Conservation (phyloP, 2,888 invertebrate genomes). For the Tinea semifulvella region DNA sequence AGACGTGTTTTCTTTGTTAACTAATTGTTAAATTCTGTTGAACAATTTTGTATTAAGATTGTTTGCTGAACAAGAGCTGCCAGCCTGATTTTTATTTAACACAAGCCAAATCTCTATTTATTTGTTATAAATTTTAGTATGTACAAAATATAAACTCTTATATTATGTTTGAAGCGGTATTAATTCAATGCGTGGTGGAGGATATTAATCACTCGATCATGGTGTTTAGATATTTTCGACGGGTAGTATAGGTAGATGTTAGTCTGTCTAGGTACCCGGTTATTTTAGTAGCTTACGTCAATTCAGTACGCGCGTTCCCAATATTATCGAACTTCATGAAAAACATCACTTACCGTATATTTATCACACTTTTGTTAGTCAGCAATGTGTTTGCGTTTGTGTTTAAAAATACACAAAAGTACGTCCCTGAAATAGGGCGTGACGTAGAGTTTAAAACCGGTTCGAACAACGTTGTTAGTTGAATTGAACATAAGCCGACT, state of each 20-base stretch:
- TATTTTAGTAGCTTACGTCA: not conserved
- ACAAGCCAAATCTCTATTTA: too few relatives aligned
- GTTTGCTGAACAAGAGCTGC: too few relatives aligned
- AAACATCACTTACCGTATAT: not conserved
- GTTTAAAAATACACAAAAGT: conserved; percentile 48
- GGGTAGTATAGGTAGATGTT: too few relatives aligned
- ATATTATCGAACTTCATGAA: not conserved
- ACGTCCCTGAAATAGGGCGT: conserved; percentile 52
- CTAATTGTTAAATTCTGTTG: too few relatives aligned
- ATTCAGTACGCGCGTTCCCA: not conserved
- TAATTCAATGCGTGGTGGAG: too few relatives aligned
- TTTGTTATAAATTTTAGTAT: too few relatives aligned
- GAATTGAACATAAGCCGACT: conserved; percentile 1
- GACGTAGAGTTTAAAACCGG: conserved; percentile 7
- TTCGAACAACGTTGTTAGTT: conserved; percentile 3
- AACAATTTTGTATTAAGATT: too few relatives aligned
- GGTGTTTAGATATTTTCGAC: not conserved
- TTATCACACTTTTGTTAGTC: not conserved
- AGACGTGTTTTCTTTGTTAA: too few relatives aligned
- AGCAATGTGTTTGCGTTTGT: conserved; percentile 35
- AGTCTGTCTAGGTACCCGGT: not conserved
- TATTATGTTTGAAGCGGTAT: too few relatives aligned
- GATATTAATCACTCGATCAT: not conserved
- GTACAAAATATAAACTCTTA: too few relatives aligned
- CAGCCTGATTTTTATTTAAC: too few relatives aligned